These are phyloP conservation scores for Aphodius sticticus DNA, from an alignment of 2,888 invertebrate species.

Conservation along the genomic window DNA sequence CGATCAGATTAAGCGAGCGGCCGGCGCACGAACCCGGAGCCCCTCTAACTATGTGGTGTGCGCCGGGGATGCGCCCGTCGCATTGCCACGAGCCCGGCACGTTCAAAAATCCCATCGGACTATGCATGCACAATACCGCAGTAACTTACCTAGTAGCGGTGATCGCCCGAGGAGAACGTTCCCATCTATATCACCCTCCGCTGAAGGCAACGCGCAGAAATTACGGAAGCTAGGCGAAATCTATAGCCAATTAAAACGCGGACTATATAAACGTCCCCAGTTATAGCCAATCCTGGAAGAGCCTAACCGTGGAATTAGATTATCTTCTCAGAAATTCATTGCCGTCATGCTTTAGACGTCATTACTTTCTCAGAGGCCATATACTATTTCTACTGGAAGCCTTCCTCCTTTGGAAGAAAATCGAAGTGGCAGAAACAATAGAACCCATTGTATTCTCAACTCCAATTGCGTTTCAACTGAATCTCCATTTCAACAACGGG, in stretches of 20 bases:
- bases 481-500: too few species aligned
- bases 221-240: not conserved
- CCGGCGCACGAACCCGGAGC: slow-evolving; percentile 21
- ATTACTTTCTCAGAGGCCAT: too few species aligned
- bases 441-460: too few species aligned
- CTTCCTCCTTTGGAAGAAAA: too few species aligned
- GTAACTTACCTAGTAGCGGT: not conserved
- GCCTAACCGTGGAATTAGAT: not conserved
- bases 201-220: not conserved
- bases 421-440: too few species aligned
- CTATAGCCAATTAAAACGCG: not conserved
- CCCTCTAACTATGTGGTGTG: slow-evolving; percentile 28
- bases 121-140: not conserved
- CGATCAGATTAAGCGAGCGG: slow-evolving; percentile 46
- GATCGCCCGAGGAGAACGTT: not conserved
- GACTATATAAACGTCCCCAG: not conserved
- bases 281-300: not conserved
- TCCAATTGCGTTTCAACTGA: too few species aligned
- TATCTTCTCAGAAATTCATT: not conserved
- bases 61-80: not conserved
- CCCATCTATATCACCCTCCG: not conserved
- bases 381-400: too few species aligned
- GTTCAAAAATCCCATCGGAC: not conserved
- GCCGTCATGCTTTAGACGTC: not conserved
- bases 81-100: not conserved